Percentiles rank a stretch among this genome's conserved stretches.
Evolutionary conservation across 2,113 vertebrate genomes (phyloP).

Genomic region (Probosciger aterrimus): DNA sequence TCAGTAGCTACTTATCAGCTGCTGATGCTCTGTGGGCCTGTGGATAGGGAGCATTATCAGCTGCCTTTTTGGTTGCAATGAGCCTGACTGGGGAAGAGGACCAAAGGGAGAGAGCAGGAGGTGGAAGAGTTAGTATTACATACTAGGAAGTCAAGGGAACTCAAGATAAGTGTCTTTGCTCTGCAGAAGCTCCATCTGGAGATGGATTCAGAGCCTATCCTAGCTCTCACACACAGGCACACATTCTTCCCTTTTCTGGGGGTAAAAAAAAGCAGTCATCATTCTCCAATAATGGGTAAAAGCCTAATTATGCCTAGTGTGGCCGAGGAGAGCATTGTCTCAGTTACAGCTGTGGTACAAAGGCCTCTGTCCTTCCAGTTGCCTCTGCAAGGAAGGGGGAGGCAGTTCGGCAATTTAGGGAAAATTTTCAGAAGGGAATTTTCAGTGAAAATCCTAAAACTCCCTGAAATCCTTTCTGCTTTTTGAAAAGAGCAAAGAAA

Average conservation of each 20-base stretch:
- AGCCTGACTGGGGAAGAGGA: not conserved
- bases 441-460: not conserved
- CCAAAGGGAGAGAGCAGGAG: not conserved
- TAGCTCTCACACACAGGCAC: not conserved
- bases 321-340: not conserved
- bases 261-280: not conserved
- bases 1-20: not conserved
- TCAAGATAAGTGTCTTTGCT: not conserved
- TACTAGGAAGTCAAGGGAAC: not conserved
- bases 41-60: not conserved
- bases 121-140: not conserved
- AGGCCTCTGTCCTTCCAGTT: not conserved
- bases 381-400: not conserved
- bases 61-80: not conserved
- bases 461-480: not conserved
- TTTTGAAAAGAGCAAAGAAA: not conserved
- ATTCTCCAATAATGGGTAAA: not conserved
- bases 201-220: not conserved
- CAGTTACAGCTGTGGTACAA: not conserved
- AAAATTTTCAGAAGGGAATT: not conserved
- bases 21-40: not conserved
- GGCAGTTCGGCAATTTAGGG: not conserved
- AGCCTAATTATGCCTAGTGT: not conserved
- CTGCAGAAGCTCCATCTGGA: not conserved
- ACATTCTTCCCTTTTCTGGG: not conserved